Evolutionary conservation across 2,888 invertebrate genomes (phyloP), one percentile per base, ranked within the genome.

Genomic region (Brachypalpus laphriformis): DNA sequence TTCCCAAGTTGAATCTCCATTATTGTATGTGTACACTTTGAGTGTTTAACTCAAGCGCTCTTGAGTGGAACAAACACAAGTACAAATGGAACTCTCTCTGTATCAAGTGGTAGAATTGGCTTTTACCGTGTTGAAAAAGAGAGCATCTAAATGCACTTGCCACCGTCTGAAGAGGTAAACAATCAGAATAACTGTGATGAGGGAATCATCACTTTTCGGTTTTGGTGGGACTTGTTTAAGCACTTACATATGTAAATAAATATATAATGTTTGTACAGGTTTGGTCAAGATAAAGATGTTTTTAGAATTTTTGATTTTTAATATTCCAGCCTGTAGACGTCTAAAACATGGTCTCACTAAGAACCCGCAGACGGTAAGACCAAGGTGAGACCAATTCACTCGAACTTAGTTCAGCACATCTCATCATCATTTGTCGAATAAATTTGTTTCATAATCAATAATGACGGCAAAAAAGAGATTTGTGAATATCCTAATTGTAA

Each of bases 1-100:
- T 80, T 85, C 75, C 85, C 70, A 85, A 81, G 65, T 59, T 65
- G 47, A 71, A 81, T 49, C n/a, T n/a, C 45, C 71, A 70, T 65
- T 80, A 57, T 28, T 51, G 40, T 49, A 5, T 22, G 34, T 16
- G 14, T 18, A 4, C 8, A 16, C 57, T 1, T 25, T 11, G 56
- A 31, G 34, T n/a, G 25, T 66, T 68, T 2, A 7, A 31, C 57
- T 57, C 71, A 57, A 59, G 22, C 34, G 47, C 71, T 70, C 70
- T 70, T 70, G 70, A 70, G 70, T 70, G 70, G 6, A 16, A 68
- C 20, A n/a, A 54, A 42, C 18, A 40, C 54, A 40, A 68, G n/a
- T 37, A 31, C 3, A 22, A n/a, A 20, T 3, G 28, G 6, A n/a
- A 2, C 31, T 34, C 56, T 16, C 31, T 56, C 18, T 31, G 8